Evolutionary conservation across 2,888 invertebrate genomes (phyloP).

Genomic region (Synanthedon andrenaeformis): DNA sequence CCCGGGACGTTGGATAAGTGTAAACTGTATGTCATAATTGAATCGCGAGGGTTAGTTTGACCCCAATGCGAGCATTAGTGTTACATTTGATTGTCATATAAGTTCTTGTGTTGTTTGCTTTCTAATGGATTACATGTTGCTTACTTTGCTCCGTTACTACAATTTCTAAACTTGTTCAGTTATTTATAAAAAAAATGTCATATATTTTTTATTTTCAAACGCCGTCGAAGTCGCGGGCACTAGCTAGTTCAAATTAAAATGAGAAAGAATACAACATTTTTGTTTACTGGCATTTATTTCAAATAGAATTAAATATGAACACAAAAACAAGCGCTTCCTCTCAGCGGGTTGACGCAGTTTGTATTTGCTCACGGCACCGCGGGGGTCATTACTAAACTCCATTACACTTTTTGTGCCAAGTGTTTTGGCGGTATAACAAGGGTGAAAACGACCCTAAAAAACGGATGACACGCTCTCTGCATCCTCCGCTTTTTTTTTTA

Average conservation of each 20-base stretch:
- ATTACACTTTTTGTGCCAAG: conserved; percentile 70
- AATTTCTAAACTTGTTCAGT: too few species aligned
- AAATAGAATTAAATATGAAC: conserved; percentile 5
- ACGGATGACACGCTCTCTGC: conserved; percentile 56
- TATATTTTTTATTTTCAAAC: too few species aligned
- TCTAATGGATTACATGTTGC: too few species aligned
- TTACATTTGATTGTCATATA: conserved; percentile 52
- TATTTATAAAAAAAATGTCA: too few species aligned
- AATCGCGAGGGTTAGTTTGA: conserved; percentile 50
- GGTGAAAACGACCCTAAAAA: conserved; percentile 67
- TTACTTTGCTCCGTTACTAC: too few species aligned
- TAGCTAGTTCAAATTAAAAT: too few species aligned
- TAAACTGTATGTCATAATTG: conserved; percentile 60
- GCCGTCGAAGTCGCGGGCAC: too few species aligned
- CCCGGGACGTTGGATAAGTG: conserved; percentile 44
- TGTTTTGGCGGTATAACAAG: conserved; percentile 67
- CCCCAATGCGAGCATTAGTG: conserved; percentile 43
- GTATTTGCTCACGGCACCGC: conserved; percentile 42
- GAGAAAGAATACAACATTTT: too few species aligned
- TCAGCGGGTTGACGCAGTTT: conserved; percentile 48
- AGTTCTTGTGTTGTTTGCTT: too few species aligned
- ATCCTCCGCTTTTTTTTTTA: conserved; percentile 42
- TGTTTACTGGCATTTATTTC: too few species aligned
- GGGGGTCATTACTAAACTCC: conserved; percentile 67
- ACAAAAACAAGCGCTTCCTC: conserved; percentile 36